Evolutionary conservation across 2,113 vertebrate genomes (phyloP), one percentile per base, ranked within the genome.

Genomic region (Psittacara wagleri): DNA sequence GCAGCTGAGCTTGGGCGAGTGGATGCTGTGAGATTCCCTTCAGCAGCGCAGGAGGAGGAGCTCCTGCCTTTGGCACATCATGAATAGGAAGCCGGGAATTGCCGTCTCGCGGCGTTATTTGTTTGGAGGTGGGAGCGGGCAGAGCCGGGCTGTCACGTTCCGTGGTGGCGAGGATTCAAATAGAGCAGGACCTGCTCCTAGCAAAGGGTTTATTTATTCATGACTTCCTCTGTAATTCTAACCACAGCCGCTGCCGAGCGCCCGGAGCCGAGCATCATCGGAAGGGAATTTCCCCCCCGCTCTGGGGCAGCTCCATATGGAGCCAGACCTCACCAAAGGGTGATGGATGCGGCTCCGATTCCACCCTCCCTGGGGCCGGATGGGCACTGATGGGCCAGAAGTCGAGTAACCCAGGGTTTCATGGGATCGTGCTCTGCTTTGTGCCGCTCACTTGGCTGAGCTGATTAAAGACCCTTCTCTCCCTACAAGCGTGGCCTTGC

Each of bases 401-500:
- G 27, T 39, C 4, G 1, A 27, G 24, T 4, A 19, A 62, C 27
- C 64, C 1, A 4, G 78, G 83, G 3, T 55, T 28, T 17, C 1
- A 1, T 0, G 28, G 72, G 54, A 27, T 43, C 49, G n/a, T 3
- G 6, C 52, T 55, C n/a, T 6, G 54, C 46, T 69, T n/a, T 20
- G 61, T 35, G 54, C 54, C 4, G 13, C 62, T 64, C 37, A 2
- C 39, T 27, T 10, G 1, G 9, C 3, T 23, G 80, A 44, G 74
- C 62, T 49, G 74, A 11, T 13, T 10, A 51, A 35, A 27, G 51
- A 23, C 19, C 35, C 11, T 0, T 25, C 62, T 23, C 17, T 52
- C 18, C 43, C 29, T 57, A 41, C 0, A 0, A 49, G 68, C 7
- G 1, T 4, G 23, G 31, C 69, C 66, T 17, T 10, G 1, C 0